These are phyloP conservation scores for Betta splendens DNA, from an alignment of 2,797 vertebrate species.

Conservation along the genomic window DNA sequence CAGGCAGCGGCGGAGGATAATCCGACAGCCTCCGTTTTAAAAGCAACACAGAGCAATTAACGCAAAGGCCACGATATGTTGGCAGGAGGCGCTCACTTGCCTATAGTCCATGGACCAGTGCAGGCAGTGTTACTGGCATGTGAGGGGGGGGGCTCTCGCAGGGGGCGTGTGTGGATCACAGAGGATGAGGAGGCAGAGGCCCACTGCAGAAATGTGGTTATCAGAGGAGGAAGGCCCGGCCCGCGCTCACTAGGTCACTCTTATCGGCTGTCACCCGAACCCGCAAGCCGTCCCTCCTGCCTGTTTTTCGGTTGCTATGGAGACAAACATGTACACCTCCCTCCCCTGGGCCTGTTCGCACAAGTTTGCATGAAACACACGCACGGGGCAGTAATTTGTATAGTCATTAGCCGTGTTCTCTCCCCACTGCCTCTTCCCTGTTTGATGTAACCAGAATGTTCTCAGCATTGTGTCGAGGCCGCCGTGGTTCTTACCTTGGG, in stretches of 20 bases:
- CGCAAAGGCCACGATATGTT: slow-evolving; percentile 19
- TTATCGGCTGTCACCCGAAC: slow-evolving; percentile 76
- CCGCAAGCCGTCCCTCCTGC: slow-evolving; percentile 34
- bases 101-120: slow-evolving; percentile 12
- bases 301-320: slow-evolving; percentile 58
- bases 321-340: slow-evolving; percentile 35
- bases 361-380: slow-evolving; percentile 16
- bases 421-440: slow-evolving; percentile 43
- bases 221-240: slow-evolving; percentile 50
- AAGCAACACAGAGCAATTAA: slow-evolving; percentile 9
- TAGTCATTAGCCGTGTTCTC: slow-evolving; percentile 22
- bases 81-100: slow-evolving; percentile 10
- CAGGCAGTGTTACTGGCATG: slow-evolving; percentile 11
- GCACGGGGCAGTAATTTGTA: neutral
- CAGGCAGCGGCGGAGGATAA: slow-evolving; percentile 6
- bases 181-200: slow-evolving; percentile 55
- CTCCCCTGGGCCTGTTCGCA: neutral
- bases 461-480: slow-evolving; percentile 21
- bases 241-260: slow-evolving; percentile 47
- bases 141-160: slow-evolving; percentile 18
- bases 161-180: slow-evolving; percentile 29
- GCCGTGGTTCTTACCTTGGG: neutral
- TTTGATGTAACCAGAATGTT: slow-evolving; percentile 39
- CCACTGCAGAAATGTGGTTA: slow-evolving; percentile 78
- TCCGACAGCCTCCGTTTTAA: slow-evolving; percentile 21